Percentiles rank a stretch among this genome's conserved stretches.
These are phyloP conservation scores for Pipistrellus pygmaeus DNA, from an alignment of 2,797 vertebrate genomes.

Conservation along the genomic window DNA sequence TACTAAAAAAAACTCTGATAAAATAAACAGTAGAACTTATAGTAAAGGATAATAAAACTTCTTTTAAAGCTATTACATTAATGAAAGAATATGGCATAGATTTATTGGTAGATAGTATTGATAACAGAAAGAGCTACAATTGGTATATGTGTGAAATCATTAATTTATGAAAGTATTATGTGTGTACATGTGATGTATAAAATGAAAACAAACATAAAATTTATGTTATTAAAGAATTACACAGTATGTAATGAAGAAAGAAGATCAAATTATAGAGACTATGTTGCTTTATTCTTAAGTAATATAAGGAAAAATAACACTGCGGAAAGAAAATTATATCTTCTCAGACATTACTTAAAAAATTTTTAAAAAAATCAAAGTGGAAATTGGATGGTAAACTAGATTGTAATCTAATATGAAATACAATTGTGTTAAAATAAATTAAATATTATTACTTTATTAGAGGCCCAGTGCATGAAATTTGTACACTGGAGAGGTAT, in stretches of 20 bases:
- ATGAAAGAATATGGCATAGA: background rate
- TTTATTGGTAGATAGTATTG: background rate
- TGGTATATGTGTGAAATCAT: background rate
- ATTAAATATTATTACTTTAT: background rate
- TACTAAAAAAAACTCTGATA: background rate
- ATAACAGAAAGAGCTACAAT: background rate
- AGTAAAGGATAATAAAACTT: background rate
- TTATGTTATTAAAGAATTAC: background rate
- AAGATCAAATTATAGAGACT: background rate
- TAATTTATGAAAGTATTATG: background rate
- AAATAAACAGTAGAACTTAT: background rate
- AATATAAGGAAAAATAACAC: background rate
- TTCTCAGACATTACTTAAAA: background rate
- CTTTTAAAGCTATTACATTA: background rate
- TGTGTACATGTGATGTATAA: background rate
- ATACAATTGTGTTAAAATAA: background rate
- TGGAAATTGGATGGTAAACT: background rate
- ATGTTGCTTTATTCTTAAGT: background rate
- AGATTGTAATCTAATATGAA: background rate
- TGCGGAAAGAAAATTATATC: background rate
- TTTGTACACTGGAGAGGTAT: no score
- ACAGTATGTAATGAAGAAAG: background rate
- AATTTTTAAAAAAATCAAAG: background rate
- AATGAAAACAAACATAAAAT: background rate
- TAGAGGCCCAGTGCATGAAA: no score